Percentiles rank a stretch among this genome's conserved stretches.
phyloP scores from a whole-genome alignment of 1,140 invertebrate species.

The Trigoniulus corallinus region DNA sequence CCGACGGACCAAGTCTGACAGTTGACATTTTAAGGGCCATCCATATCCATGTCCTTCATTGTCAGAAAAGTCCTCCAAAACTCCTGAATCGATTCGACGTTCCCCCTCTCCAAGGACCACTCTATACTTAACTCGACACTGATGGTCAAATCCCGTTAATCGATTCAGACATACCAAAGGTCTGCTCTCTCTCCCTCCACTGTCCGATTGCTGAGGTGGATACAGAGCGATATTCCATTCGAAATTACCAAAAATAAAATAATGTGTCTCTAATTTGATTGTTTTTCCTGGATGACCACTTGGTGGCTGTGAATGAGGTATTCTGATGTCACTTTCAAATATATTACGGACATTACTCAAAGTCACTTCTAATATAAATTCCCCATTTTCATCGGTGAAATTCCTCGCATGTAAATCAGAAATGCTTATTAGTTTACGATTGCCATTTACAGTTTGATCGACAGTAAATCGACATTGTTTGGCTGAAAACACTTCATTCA shows the following conservation, averaged over 20 bases:
- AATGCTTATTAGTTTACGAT: constrained; percentile 60
- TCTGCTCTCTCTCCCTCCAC: constrained; percentile 26
- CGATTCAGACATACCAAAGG: constrained; percentile 47
- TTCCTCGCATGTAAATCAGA: constrained; percentile 52
- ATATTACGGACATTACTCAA: constrained; percentile 58
- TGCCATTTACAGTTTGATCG: constrained; percentile 55
- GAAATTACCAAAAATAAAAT: constrained; percentile 59
- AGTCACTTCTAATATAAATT: constrained; percentile 63
- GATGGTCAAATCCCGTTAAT: constrained; percentile 63
- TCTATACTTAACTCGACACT: constrained; percentile 54
- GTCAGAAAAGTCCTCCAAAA: constrained; percentile 59
- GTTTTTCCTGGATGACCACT: constrained; percentile 10
- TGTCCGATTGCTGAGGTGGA: constrained; percentile 26
- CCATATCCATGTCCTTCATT: constrained; percentile 47
- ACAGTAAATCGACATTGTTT: constrained; percentile 59
- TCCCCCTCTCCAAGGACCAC: constrained; percentile 55
- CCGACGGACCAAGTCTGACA: constrained; percentile 36
- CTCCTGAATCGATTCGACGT: constrained; percentile 50
- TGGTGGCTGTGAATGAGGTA: constrained; percentile 3
- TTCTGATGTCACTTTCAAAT: constrained; percentile 49
- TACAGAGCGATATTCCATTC: constrained; percentile 67
- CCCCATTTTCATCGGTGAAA: constrained; percentile 65
- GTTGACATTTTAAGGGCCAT: constrained; percentile 46
- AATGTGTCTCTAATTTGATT: constrained; percentile 45
- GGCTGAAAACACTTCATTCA: constrained; percentile 64